Base-by-base conservation (phyloP, 2,797 vertebrate genomes). In the Babyrousa celebensis region DNA sequence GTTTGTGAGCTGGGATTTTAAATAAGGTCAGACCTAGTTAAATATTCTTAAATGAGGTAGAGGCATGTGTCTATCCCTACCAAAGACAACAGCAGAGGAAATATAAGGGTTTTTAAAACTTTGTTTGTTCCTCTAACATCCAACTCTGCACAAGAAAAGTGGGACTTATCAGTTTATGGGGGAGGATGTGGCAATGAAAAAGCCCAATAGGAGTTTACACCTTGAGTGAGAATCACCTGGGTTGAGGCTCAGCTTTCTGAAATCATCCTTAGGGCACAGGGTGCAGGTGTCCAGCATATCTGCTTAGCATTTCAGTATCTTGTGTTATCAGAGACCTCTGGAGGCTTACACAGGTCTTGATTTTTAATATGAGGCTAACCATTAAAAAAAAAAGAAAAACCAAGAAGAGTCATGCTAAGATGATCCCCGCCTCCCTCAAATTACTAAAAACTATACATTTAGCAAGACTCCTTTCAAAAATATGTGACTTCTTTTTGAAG, bases 391-490 rank as follows among this genome's bases (percentile, higher is more conserved):
- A 89, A 95, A 84, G 29, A 48, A 92, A 36, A 36, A 36, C 36
- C 36, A 36, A 3, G 36, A 36, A 92, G 40, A 94, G 32, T 72
- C 82, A 77, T 65, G 32, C 65, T 29, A 96, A 87, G 68, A 20
- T 92, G 29, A 25, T 80, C 77, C 36, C 6, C 77, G 32, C 32
- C 10, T 32, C 48, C 27, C 23, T 6, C 20, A 94, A 94, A 77
- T 63, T 90, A 36, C 85, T 67, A n/a, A 94, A 97, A 96, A 97
- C 65, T 16, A 87, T 96, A 95, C 85, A 85, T 85, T 91, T 95
- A 85, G 52, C 77, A 97, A 71, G 54, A 82, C 36, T 54, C 63
- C 11, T 98, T 94, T n/a, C 32, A 93, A 80, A 95, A 91, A 71
- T 71, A 36, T 20, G 63, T 63, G 32, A 21, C 78, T 95, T 92